Conservation (phyloP, 2,797 vertebrate genomes). For the Rhincodon typus region DNA sequence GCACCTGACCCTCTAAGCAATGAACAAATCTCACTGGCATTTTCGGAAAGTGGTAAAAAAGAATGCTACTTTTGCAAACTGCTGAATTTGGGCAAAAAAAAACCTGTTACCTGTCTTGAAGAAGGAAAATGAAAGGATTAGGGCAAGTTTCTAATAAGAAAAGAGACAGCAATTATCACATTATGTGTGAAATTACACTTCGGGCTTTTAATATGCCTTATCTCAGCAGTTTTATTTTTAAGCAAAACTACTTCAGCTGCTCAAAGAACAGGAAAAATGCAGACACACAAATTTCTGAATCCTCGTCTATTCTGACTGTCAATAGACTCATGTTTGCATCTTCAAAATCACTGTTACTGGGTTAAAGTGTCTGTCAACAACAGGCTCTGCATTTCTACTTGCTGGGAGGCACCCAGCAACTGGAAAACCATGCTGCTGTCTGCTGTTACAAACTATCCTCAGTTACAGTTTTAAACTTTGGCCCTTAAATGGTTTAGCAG, state of each 20-base stretch:
- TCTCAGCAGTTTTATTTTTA: neutral
- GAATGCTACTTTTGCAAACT: neutral
- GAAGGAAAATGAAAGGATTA: neutral
- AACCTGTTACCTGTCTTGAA: neutral
- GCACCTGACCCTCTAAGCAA: neutral
- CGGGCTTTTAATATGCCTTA: neutral
- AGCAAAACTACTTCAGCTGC: neutral
- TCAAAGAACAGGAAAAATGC: neutral
- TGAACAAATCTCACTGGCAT: neutral
- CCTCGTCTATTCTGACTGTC: neutral
- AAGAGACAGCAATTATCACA: neutral
- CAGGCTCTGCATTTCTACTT: neutral
- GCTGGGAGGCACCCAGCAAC: neutral
- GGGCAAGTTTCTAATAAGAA: neutral
- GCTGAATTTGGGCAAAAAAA: neutral
- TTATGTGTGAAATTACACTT: constrained; percentile 7
- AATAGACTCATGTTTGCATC: neutral
- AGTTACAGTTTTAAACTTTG: neutral
- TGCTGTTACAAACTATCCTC: neutral
- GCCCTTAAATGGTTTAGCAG: neutral
- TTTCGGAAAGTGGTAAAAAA: neutral
- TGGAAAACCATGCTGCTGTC: too few species aligned
- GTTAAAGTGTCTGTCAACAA: neutral
- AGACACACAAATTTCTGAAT: neutral
- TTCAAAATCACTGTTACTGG: neutral